phyloP scores from a whole-genome alignment of 2,888 invertebrate genomes.

The Lochmaea capreae region DNA sequence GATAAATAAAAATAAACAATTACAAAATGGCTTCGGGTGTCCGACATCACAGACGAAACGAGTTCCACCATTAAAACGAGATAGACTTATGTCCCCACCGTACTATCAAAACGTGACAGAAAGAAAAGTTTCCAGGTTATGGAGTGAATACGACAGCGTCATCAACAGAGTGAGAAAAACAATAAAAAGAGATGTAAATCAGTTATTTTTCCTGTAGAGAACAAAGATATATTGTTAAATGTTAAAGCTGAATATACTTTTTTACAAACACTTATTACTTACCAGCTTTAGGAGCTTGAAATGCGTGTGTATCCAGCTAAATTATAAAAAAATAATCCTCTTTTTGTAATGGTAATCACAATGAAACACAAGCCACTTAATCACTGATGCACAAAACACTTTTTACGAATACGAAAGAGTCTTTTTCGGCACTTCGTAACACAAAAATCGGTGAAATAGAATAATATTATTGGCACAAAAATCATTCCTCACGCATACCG shows the following conservation, averaged over 20 bases:
- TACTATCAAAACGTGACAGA: conserved; percentile 48
- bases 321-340: conserved; percentile 39
- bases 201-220: conserved; percentile 41
- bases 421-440: conserved; percentile 48
- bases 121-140: conserved; percentile 42
- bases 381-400: conserved; percentile 51
- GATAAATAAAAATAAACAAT: conserved; percentile 51
- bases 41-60: conserved; percentile 44
- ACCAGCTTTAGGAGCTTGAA: conserved; percentile 45
- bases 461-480: conserved; percentile 53
- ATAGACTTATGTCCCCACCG: conserved; percentile 38
- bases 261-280: conserved; percentile 25
- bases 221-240: conserved; percentile 47
- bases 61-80: conserved; percentile 45
- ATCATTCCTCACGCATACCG: conserved; percentile 55
- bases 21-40: conserved; percentile 62
- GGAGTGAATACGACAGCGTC: conserved; percentile 48
- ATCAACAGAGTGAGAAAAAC: conserved; percentile 47
- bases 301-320: conserved; percentile 40
- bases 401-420: conserved; percentile 37
- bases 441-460: conserved; percentile 48
- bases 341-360: conserved; percentile 41
- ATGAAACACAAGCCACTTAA: conserved; percentile 48
- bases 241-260: conserved; percentile 27
- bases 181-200: conserved; percentile 35